These are phyloP conservation scores for Zaprionus taronus DNA, from an alignment of 1,140 invertebrate species.

Conservation along the genomic window DNA sequence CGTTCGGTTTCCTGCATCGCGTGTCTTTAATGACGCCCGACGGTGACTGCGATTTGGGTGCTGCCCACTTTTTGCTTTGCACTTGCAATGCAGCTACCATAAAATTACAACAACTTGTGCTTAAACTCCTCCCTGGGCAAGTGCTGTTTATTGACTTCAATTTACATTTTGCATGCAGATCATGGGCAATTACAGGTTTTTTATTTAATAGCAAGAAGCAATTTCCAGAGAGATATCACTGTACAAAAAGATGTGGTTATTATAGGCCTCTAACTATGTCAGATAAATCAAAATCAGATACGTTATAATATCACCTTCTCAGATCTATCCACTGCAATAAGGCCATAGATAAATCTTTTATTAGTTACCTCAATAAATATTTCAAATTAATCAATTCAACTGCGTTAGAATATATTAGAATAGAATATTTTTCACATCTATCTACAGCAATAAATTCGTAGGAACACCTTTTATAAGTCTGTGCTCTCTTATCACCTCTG, in stretches of 20 bases:
- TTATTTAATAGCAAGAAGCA: background rate
- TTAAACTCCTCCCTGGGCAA: background rate
- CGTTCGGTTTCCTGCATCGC: constrained; percentile 33
- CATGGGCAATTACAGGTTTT: background rate
- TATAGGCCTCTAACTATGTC: too few species aligned
- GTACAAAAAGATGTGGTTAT: too few species aligned
- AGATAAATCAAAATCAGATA: too few species aligned
- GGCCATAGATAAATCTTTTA: too few species aligned
- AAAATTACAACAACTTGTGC: constrained; percentile 31
- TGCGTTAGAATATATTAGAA: too few species aligned
- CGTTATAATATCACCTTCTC: too few species aligned
- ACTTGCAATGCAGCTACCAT: constrained; percentile 37
- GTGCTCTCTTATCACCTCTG: background rate
- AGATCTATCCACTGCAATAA: too few species aligned
- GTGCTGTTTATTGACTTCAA: background rate
- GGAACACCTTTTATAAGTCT: background rate
- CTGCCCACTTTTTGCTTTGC: constrained; percentile 21
- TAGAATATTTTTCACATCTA: too few species aligned
- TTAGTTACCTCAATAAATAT: too few species aligned
- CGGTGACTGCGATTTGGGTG: constrained; percentile 37
- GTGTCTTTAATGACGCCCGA: constrained; percentile 38
- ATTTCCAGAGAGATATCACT: too few species aligned
- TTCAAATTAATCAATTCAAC: too few species aligned
- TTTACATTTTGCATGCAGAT: background rate
- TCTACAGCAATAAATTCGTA: background rate